phyloP scores from a whole-genome alignment of 2,888 invertebrate species.

The Scaptomyza cyrtandrae region DNA sequence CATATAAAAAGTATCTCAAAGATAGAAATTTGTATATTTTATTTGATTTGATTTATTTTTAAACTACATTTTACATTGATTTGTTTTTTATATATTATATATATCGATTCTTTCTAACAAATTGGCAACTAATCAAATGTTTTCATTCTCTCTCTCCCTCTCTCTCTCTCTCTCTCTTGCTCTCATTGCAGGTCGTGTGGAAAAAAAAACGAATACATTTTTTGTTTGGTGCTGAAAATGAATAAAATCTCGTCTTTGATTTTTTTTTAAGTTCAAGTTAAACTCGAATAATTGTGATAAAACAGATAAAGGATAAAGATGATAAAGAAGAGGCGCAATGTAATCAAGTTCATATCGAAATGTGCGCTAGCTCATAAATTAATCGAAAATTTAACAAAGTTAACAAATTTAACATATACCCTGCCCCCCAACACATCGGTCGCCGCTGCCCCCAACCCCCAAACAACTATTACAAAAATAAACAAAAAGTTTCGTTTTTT shows the following conservation, averaged over 20 bases:
- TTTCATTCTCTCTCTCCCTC: not conserved
- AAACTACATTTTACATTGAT: conserved; percentile 9
- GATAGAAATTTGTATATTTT: too few species aligned
- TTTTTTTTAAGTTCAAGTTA: conserved; percentile 41
- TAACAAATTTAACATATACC: not conserved
- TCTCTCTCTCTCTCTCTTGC: not conserved
- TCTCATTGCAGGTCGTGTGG: conserved; percentile 49
- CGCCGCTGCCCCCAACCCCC: not conserved
- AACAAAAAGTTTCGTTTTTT: conserved; percentile 19
- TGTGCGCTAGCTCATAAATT: conserved; percentile 52
- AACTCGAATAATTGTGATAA: conserved; percentile 32
- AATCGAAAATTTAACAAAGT: conserved; percentile 32
- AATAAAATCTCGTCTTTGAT: not conserved
- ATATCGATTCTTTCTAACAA: conserved; percentile 16
- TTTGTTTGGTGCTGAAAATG: conserved; percentile 44
- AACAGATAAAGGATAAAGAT: conserved; percentile 20
- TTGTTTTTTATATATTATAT: not conserved
- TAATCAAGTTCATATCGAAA: conserved; percentile 21
- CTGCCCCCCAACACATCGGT: not conserved
- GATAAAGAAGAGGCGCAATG: not conserved
- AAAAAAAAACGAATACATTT: too few species aligned
- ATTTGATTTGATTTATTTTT: not conserved
- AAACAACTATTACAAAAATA: not conserved
- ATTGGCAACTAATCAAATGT: conserved; percentile 45
- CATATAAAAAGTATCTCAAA: too few species aligned